Conservation (phyloP, 2,113 vertebrate species). For the Phylloscopus trochilus region DNA sequence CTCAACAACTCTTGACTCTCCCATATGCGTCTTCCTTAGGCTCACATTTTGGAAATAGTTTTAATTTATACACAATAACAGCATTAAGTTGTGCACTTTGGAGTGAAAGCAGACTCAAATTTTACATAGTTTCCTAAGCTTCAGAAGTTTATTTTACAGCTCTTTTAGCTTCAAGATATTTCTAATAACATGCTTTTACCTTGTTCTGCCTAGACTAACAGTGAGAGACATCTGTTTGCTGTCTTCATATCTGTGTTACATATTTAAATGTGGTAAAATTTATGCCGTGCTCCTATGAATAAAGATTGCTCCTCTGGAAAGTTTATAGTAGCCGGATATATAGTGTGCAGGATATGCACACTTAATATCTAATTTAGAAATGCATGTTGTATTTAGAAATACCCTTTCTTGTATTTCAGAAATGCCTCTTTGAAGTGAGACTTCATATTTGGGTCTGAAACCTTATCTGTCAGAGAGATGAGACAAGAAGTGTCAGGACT, state of each 20-base stretch:
- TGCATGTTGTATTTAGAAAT: neutral
- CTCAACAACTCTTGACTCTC: neutral
- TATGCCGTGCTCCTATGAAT: neutral
- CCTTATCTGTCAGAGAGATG: neutral
- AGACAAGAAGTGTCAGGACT: neutral
- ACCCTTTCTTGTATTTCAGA: neutral
- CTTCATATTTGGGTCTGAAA: neutral
- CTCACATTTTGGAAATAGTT: constrained; percentile 7
- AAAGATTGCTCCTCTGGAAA: neutral
- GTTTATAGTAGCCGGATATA: neutral
- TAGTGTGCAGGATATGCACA: neutral
- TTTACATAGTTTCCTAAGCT: neutral
- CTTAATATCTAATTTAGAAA: neutral
- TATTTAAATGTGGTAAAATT: neutral
- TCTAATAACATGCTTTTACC: neutral
- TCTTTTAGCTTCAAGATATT: constrained; percentile 1
- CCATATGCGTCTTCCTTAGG: neutral
- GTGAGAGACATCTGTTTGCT: neutral
- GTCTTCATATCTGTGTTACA: neutral
- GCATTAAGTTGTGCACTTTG: neutral
- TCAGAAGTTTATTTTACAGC: constrained; percentile 29
- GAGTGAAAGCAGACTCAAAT: constrained; percentile 41
- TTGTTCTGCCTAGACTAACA: neutral
- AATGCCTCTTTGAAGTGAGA: neutral
- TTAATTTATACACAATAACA: neutral